Evolutionary conservation across 2,888 invertebrate species (phyloP).

Genomic region (Chironomus tentans): DNA sequence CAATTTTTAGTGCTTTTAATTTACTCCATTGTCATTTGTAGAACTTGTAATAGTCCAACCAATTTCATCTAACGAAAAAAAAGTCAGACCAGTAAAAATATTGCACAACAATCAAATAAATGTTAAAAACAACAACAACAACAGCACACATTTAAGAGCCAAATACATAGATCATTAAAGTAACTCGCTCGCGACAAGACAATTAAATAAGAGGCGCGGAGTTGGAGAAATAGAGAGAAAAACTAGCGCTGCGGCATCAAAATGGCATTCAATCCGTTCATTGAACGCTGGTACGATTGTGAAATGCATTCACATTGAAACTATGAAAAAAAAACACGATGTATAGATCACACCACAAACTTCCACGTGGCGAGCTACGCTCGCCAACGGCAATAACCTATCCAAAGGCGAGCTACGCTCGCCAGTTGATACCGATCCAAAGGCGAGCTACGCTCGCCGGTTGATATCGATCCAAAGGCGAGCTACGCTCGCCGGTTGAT

Average conservation of each 20-base stretch:
- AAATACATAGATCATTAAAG: neutral
- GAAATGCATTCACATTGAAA: conserved; percentile 25
- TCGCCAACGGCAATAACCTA: too few species aligned
- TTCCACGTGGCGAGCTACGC: too few species aligned
- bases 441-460: too few species aligned
- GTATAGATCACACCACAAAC: too few species aligned
- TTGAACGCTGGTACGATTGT: conserved; percentile 15
- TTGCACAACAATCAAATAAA: neutral
- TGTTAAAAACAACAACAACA: neutral
- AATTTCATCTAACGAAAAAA: neutral
- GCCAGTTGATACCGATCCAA: too few species aligned
- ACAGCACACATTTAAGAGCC: neutral
- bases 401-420: too few species aligned
- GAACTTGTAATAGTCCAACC: neutral
- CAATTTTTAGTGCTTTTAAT: neutral
- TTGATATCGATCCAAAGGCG: too few species aligned
- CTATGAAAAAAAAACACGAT: too few species aligned
- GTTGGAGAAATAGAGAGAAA: neutral
- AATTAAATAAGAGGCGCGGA: conserved; percentile 5
- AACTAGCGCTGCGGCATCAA: conserved; percentile 9
- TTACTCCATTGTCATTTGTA: neutral
- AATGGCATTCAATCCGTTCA: conserved; percentile 21
- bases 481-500: too few species aligned
- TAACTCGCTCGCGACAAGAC: neutral
- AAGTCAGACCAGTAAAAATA: neutral